Conservation (phyloP, 2,888 invertebrate species). For the Ectemnius lituratus region DNA sequence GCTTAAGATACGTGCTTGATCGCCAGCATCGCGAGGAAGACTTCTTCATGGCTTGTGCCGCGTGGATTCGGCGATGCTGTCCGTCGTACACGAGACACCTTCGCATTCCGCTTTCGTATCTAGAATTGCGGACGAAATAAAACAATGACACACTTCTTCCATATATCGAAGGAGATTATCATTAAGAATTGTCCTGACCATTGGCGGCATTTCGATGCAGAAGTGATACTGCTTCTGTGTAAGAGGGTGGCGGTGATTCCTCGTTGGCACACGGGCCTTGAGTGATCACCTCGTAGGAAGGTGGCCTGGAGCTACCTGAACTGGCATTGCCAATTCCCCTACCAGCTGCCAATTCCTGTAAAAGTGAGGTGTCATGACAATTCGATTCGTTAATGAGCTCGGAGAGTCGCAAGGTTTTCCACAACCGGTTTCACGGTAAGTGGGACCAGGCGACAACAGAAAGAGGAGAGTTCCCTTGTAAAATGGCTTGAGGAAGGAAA, state of each 20-base stretch:
- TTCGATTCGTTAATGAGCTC: too few relatives aligned
- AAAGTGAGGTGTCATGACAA: conserved; percentile 20
- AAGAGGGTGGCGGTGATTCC: conserved; percentile 81
- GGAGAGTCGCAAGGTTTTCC: too few relatives aligned
- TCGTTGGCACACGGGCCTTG: conserved; percentile 78
- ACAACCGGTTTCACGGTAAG: too few relatives aligned
- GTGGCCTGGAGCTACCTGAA: conserved; percentile 79
- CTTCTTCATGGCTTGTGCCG: conserved; percentile 40
- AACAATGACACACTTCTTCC: background rate
- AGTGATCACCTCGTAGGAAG: conserved; percentile 82
- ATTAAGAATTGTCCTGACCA: conserved; percentile 51
- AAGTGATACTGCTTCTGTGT: conserved; percentile 80
- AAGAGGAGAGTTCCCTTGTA: too few relatives aligned
- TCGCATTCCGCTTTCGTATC: conserved; percentile 56
- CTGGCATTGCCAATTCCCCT: conserved; percentile 80
- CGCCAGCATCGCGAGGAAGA: too few relatives aligned
- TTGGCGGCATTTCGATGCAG: conserved; percentile 65
- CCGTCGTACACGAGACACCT: conserved; percentile 38
- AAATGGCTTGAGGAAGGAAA: too few relatives aligned
- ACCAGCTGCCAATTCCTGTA: conserved; percentile 81
- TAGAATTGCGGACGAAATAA: conserved; percentile 9
- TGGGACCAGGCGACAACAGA: too few relatives aligned
- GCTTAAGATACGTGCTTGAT: too few relatives aligned
- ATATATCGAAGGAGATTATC: conserved; percentile 12
- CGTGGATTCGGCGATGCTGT: conserved; percentile 34